Percentiles rank a stretch among this genome's conserved stretches.
Evolutionary conservation across 1,140 invertebrate species (phyloP).

Genomic region (Drosophila littoralis): DNA sequence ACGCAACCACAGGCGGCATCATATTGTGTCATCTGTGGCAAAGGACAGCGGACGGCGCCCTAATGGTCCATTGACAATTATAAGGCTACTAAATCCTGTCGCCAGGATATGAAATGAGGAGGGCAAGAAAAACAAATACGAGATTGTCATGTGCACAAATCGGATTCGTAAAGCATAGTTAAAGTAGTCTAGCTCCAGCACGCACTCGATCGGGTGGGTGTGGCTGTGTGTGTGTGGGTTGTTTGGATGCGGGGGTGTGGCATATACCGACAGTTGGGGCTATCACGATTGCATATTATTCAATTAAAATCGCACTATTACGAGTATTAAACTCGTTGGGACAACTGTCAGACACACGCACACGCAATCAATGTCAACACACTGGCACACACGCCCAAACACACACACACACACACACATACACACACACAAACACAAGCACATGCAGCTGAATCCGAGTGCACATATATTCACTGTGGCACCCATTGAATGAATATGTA

Average conservation of each 20-base stretch:
- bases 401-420: constrained; percentile 10
- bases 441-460: constrained; percentile 15
- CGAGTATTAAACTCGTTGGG: constrained; percentile 67
- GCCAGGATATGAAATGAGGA: constrained; percentile 21
- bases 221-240: background rate
- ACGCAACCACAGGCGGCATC: constrained; percentile 57
- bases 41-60: constrained; percentile 42
- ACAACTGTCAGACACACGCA: constrained; percentile 73
- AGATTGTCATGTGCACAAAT: constrained; percentile 39
- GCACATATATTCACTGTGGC: constrained; percentile 15
- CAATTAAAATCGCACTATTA: constrained; percentile 80
- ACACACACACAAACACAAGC: constrained; percentile 1
- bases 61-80: constrained; percentile 81
- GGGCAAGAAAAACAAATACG: background rate
- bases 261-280: constrained; percentile 7
- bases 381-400: constrained; percentile 6
- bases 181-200: constrained; percentile 1
- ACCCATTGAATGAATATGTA: background rate
- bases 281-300: constrained; percentile 72
- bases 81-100: constrained; percentile 74
- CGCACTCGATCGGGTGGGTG: background rate
- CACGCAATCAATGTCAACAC: constrained; percentile 23
- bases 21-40: constrained; percentile 16
- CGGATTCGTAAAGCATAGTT: constrained; percentile 7
- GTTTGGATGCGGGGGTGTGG: background rate